phyloP scores from a whole-genome alignment of 2,888 invertebrate genomes.

The Papilio protenor region DNA sequence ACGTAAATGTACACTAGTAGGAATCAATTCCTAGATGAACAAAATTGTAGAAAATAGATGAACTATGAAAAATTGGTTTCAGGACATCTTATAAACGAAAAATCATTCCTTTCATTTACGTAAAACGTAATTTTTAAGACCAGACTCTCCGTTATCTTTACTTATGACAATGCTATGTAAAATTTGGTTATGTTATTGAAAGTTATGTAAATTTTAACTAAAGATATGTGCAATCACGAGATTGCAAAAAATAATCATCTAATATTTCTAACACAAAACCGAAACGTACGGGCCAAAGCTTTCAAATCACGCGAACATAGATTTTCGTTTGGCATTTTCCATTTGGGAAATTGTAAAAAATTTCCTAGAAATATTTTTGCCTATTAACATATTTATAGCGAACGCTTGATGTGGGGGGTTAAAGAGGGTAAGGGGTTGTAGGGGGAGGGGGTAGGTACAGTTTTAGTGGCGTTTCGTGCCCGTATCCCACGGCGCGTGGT shows the following conservation, averaged over 20 bases:
- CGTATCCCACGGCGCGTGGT: conserved; percentile 46
- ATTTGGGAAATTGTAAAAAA: conserved; percentile 29
- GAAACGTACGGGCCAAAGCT: conserved; percentile 15
- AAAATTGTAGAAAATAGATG: background rate
- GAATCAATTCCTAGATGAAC: background rate
- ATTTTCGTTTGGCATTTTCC: conserved; percentile 28
- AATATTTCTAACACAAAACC: conserved; percentile 25
- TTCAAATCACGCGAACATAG: conserved; percentile 34
- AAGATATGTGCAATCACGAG: background rate
- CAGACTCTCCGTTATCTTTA: background rate
- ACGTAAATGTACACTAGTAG: background rate
- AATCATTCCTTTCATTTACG: background rate
- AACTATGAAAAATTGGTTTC: background rate
- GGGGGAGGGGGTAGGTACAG: conserved; percentile 35
- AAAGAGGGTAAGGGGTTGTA: background rate
- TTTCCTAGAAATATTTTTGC: conserved; percentile 21
- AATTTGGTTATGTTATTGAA: background rate
- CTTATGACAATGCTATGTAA: background rate
- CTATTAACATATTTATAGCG: conserved; percentile 40
- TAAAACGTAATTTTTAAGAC: background rate
- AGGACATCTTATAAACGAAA: background rate
- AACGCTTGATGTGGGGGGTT: conserved; percentile 8
- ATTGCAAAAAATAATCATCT: conserved; percentile 14
- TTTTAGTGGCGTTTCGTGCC: conserved; percentile 46
- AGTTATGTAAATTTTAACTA: background rate